Evolutionary conservation across 2,113 vertebrate species (phyloP).

Genomic region (Raja brachyura): DNA sequence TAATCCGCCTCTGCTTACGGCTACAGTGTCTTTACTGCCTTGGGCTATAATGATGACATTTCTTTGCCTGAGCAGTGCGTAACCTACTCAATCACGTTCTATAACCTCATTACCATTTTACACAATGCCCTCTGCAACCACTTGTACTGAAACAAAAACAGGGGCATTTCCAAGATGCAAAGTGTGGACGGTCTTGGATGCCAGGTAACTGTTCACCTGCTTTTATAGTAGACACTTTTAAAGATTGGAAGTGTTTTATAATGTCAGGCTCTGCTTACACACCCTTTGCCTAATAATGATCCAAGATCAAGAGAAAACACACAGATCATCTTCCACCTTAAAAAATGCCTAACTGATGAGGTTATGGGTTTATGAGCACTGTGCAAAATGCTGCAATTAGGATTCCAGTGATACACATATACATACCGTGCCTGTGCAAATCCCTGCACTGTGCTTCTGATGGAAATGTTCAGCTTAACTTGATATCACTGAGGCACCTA

Average conservation of each 20-base stretch:
- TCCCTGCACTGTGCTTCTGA: neutral
- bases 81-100: conserved; percentile 29
- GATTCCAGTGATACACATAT: neutral
- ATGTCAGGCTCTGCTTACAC: neutral
- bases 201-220: neutral
- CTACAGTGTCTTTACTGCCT: neutral
- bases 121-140: conserved; percentile 1
- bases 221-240: neutral
- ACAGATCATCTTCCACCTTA: neutral
- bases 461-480: neutral
- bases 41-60: neutral
- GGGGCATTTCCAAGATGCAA: neutral
- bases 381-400: conserved; percentile 5
- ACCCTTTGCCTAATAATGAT: neutral
- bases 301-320: neutral
- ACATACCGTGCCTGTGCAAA: neutral
- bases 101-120: conserved; percentile 8
- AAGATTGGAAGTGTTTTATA: neutral
- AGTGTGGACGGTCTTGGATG: neutral
- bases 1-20: neutral
- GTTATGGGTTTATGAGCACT: neutral
- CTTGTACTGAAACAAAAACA: neutral
- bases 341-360: neutral
- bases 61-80: neutral
- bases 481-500: neutral